phyloP scores from a whole-genome alignment of 2,888 invertebrate genomes.

The Chouioia cunea region DNA sequence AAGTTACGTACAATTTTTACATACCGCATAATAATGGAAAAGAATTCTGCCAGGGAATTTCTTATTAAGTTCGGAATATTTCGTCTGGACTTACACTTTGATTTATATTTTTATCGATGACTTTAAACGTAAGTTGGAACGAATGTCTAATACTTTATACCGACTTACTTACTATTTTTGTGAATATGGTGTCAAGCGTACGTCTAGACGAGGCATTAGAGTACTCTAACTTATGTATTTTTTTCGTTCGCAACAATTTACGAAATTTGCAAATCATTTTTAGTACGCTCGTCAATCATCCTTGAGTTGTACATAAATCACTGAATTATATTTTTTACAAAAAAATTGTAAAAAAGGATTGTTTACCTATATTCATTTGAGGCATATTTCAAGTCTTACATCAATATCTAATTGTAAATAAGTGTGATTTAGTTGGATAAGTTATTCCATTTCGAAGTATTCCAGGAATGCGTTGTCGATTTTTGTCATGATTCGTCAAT shows the following conservation, averaged over 20 bases:
- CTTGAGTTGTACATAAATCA: not conserved
- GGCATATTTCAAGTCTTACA: not conserved
- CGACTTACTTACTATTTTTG: too few relatives aligned
- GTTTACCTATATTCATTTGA: not conserved
- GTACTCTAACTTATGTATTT: not conserved
- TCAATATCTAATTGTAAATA: not conserved
- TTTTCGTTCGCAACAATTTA: slow-evolving; percentile 3
- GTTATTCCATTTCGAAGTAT: too few relatives aligned
- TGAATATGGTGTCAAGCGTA: too few relatives aligned
- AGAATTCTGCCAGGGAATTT: too few relatives aligned
- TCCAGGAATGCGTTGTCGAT: slow-evolving; percentile 9
- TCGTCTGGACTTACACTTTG: too few relatives aligned
- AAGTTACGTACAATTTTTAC: too few relatives aligned
- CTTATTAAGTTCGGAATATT: too few relatives aligned
- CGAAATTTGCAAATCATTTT: slow-evolving; percentile 37
- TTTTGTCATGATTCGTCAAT: slow-evolving; percentile 42
- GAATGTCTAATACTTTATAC: too few relatives aligned
- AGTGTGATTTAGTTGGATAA: slow-evolving; percentile 1
- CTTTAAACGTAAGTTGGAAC: too few relatives aligned
- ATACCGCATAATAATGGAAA: too few relatives aligned
- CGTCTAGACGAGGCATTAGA: too few relatives aligned
- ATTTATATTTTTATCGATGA: too few relatives aligned
- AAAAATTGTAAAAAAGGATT: not conserved
- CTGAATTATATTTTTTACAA: not conserved
- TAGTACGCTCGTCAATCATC: slow-evolving; percentile 10